These are phyloP conservation scores for Onychorhynchus coronatus DNA, from an alignment of 2,113 vertebrate species.

Conservation along the genomic window DNA sequence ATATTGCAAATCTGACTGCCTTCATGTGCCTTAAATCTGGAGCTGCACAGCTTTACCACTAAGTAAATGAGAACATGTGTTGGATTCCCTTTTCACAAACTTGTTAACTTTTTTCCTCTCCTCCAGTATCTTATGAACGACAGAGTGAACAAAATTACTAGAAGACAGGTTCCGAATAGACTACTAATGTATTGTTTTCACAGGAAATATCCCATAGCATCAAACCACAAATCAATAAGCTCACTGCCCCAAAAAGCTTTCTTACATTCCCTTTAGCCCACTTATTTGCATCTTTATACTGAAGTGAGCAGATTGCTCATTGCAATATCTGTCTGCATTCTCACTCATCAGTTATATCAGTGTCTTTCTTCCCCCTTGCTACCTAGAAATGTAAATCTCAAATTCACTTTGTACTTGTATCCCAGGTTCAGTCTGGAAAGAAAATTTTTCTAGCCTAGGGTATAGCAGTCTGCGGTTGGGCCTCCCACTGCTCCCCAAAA, in stretches of 20 bases:
- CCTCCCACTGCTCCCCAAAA: not conserved
- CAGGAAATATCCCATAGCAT: not conserved
- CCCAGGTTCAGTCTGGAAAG: not conserved
- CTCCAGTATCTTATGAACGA: not conserved
- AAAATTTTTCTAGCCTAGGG: not conserved
- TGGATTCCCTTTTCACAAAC: not conserved
- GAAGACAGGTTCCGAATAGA: not conserved
- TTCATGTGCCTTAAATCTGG: not conserved
- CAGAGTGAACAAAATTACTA: not conserved
- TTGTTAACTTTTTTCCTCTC: not conserved
- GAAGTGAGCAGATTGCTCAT: not conserved
- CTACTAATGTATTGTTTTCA: not conserved
- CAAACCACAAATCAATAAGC: not conserved
- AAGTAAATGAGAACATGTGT: not conserved
- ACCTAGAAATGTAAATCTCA: not conserved
- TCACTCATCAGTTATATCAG: not conserved
- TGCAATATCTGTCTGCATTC: not conserved
- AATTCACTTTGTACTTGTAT: not conserved
- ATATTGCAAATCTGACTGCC: not conserved
- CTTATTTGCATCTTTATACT: slow-evolving; percentile 5
- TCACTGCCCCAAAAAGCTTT: not conserved
- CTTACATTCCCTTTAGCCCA: not conserved
- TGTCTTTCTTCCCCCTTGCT: not conserved
- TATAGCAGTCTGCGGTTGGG: not conserved
- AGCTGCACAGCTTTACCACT: not conserved